phyloP scores from a whole-genome alignment of 2,888 invertebrate species.

The Chrysotoxum bicinctum region DNA sequence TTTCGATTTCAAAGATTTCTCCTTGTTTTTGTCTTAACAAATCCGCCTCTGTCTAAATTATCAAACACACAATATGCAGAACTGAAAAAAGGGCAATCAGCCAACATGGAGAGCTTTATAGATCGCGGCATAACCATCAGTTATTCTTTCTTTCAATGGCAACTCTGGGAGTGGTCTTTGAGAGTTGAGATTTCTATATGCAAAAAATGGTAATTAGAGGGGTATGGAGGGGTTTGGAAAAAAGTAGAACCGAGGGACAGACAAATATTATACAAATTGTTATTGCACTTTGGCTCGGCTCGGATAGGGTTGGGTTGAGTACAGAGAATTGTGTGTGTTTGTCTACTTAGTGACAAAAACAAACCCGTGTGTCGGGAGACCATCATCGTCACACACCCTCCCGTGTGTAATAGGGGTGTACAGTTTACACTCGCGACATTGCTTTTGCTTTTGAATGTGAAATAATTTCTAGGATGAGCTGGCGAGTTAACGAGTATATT shows the following conservation, averaged over 20 bases:
- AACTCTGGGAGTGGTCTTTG: conserved; percentile 30
- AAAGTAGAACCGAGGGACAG: not conserved
- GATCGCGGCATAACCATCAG: conserved; percentile 55
- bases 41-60: not conserved
- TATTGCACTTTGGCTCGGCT: conserved; percentile 22
- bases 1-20: not conserved
- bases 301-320: not conserved
- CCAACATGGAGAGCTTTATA: conserved; percentile 51
- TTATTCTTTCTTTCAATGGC: conserved; percentile 51
- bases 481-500: conserved; percentile 52
- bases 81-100: conserved; percentile 64
- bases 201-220: not conserved
- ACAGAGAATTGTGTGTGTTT: not conserved
- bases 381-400: conserved; percentile 41
- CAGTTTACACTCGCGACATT: conserved; percentile 64
- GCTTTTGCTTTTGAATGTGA: not conserved
- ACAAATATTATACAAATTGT: conserved; percentile 59
- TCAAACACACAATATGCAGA: not conserved
- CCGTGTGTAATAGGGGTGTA: conserved; percentile 67
- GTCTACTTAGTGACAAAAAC: conserved; percentile 14
- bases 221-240: not conserved
- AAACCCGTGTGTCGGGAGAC: conserved; percentile 17
- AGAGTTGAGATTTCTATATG: conserved; percentile 58
- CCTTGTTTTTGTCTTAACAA: not conserved
- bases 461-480: conserved; percentile 54